phyloP scores from a whole-genome alignment of 2,888 invertebrate genomes.

The Spialia ferax region DNA sequence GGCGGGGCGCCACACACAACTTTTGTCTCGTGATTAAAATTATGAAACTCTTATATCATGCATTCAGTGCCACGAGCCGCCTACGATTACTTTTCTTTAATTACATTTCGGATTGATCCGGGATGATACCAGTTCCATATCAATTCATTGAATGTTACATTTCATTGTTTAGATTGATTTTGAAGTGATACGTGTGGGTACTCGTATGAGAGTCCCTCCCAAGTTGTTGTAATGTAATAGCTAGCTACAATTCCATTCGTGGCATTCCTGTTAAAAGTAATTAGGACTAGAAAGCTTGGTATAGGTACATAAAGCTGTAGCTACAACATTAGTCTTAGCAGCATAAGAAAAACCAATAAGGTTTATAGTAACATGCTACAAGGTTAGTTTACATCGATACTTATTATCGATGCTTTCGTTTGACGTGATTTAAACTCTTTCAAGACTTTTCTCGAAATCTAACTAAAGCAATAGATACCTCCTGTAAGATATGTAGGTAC shows the following conservation, averaged over 20 bases:
- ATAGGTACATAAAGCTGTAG: too few relatives aligned
- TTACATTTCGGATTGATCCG: conserved; percentile 41
- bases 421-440: too few relatives aligned
- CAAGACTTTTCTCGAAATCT: too few relatives aligned
- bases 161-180: conserved; percentile 38
- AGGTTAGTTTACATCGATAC: too few relatives aligned
- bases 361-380: too few relatives aligned
- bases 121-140: conserved; percentile 44
- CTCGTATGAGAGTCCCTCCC: conserved; percentile 15
- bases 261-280: background rate
- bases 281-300: background rate
- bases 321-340: too few relatives aligned
- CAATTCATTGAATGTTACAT: conserved; percentile 28
- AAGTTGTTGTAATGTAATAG: conserved; percentile 10
- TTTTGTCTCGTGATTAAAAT: conserved; percentile 80
- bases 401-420: too few relatives aligned
- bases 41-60: conserved; percentile 62
- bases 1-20: conserved; percentile 69
- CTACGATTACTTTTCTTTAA: conserved; percentile 51
- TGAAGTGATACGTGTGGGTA: conserved; percentile 45
- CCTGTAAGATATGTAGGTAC: too few relatives aligned
- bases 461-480: too few relatives aligned
- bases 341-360: too few relatives aligned
- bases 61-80: conserved; percentile 56
- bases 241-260: background rate